Conservation (phyloP, 35 echinoderm and acorn worm genomes). For the Holothuria glaberrima region DNA sequence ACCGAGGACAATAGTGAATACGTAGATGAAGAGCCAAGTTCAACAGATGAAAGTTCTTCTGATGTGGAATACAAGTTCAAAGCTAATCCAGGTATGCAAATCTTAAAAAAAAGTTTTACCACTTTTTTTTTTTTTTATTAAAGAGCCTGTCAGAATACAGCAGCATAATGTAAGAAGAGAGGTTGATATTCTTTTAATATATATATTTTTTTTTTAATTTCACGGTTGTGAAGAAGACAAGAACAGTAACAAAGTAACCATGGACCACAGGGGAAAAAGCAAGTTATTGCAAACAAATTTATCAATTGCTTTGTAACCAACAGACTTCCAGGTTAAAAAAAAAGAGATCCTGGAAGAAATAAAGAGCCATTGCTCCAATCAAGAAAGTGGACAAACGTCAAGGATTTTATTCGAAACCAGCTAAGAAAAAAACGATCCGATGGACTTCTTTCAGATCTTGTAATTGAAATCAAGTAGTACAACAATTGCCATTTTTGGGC, state of each 20-base stretch:
- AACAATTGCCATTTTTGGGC: too few relatives aligned
- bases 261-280: conserved; percentile 23
- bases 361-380: conserved; percentile 3
- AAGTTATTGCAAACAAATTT: background rate
- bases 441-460: background rate
- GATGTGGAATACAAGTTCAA: background rate
- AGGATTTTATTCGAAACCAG: conserved; percentile 23
- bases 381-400: conserved; percentile 27
- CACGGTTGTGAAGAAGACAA: background rate
- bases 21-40: background rate
- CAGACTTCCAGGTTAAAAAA: background rate
- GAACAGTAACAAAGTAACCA: background rate
- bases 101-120: background rate
- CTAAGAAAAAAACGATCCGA: background rate
- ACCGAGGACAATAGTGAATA: background rate
- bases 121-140: too few relatives aligned
- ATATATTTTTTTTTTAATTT: background rate
- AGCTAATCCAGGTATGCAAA: conserved; percentile 18
- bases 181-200: background rate
- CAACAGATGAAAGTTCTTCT: background rate
- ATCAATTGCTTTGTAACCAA: background rate
- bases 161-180: too few relatives aligned
- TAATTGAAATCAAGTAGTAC: too few relatives aligned
- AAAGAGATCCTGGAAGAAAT: background rate
- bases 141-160: too few relatives aligned